Conservation (phyloP, 2,113 vertebrate species). For the Cathartes aura region DNA sequence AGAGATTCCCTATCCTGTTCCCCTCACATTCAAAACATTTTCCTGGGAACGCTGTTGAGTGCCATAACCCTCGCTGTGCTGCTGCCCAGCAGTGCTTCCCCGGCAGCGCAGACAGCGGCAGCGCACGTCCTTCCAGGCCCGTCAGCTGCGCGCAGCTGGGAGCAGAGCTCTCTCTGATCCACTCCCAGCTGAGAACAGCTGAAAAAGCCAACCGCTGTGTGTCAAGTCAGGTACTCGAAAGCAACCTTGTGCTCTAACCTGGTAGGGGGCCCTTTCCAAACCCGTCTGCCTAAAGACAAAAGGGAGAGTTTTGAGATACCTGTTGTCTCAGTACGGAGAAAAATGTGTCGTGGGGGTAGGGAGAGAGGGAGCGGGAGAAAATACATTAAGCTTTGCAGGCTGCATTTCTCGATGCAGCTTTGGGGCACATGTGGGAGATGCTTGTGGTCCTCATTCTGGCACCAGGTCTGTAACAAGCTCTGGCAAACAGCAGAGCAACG, state of each 20-base stretch:
- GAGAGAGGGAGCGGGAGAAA: background rate
- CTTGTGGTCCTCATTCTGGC: background rate
- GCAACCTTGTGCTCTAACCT: background rate
- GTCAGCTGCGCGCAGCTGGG: slow-evolving; percentile 57
- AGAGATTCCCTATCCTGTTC: background rate
- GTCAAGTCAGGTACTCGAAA: background rate
- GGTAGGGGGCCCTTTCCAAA: background rate
- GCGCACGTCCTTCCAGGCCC: background rate
- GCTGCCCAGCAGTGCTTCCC: background rate
- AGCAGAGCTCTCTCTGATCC: background rate
- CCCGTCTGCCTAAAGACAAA: background rate
- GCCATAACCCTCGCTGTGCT: background rate
- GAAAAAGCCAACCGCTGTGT: slow-evolving; percentile 16
- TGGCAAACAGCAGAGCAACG: background rate
- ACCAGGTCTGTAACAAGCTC: background rate
- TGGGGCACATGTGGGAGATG: background rate
- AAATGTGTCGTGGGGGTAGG: background rate
- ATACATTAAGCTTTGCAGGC: background rate
- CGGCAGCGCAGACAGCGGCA: background rate
- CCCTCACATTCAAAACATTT: background rate
- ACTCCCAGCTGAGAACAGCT: slow-evolving; percentile 15
- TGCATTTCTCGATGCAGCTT: background rate
- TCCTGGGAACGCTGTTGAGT: background rate
- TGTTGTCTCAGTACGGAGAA: background rate
- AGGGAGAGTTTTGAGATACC: background rate